A percentile compares a stretch with the other conserved stretches of the same genome.
phyloP scores from a whole-genome alignment of 2,888 invertebrate species.

The Caenorhabditis sulstoni region DNA sequence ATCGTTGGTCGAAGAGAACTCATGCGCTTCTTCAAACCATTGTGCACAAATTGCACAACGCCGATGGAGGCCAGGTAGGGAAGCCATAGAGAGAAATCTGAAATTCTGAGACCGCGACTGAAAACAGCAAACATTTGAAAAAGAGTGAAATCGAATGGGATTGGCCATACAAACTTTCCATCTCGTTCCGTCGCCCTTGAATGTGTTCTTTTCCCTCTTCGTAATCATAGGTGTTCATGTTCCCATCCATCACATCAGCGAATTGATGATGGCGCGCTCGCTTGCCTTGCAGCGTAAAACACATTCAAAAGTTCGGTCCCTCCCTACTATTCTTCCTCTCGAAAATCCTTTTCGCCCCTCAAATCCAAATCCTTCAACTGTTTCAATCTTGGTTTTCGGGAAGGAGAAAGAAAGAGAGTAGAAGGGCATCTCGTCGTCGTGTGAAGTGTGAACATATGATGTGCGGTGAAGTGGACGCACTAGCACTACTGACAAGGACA shows the following conservation, averaged over 20 bases:
- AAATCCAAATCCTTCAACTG: conserved; percentile 36
- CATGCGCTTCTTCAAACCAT: conserved; percentile 74
- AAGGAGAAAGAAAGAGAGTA: neutral
- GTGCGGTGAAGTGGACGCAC: conserved; percentile 65
- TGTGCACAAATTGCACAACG: conserved; percentile 64
- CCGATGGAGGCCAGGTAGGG: conserved; percentile 66
- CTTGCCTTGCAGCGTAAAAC: conserved; percentile 6
- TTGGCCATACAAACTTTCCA: neutral
- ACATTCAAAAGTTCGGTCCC: conserved; percentile 35
- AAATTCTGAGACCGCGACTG: neutral
- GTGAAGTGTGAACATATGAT: conserved; percentile 66
- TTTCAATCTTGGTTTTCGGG: conserved; percentile 53
- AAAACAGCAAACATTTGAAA: neutral
- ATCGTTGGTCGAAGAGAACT: conserved; percentile 76
- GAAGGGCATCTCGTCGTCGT: conserved; percentile 43
- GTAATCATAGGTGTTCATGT: conserved; percentile 60
- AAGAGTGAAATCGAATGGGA: neutral
- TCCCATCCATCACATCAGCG: conserved; percentile 58
- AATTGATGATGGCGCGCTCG: conserved; percentile 41
- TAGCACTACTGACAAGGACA: conserved; percentile 67
- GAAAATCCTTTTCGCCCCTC: conserved; percentile 2
- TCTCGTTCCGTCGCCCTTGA: conserved; percentile 35
- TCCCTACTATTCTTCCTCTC: neutral
- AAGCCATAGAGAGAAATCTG: too few relatives aligned
- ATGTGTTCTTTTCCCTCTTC: conserved; percentile 23